Evolutionary conservation across 2,113 vertebrate species (phyloP).

Genomic region (Leptobrachium leishanense): DNA sequence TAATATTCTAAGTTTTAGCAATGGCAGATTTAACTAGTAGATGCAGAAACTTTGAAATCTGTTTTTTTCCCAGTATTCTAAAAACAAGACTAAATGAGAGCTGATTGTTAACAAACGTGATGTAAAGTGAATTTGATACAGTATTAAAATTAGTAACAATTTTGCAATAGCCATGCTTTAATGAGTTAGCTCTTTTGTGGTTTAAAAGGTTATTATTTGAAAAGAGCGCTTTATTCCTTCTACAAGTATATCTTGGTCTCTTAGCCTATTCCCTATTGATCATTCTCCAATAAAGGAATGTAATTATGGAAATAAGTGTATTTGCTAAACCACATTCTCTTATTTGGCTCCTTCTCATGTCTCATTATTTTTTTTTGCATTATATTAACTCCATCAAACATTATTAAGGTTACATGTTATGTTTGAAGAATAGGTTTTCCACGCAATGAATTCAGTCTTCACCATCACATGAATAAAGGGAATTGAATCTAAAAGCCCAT

Average conservation of each 20-base stretch:
- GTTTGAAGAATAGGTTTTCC: too few relatives aligned
- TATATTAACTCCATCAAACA: too few relatives aligned
- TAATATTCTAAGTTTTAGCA: too few relatives aligned
- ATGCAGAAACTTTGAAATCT: too few relatives aligned
- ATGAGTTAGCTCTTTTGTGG: constrained; percentile 27
- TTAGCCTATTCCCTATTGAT: constrained; percentile 9
- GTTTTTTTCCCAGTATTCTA: too few relatives aligned
- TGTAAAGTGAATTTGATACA: constrained; percentile 30
- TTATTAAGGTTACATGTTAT: too few relatives aligned
- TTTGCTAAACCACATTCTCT: not conserved
- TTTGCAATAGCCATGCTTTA: constrained; percentile 33
- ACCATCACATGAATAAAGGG: too few relatives aligned
- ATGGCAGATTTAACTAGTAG: too few relatives aligned
- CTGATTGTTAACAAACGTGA: constrained; percentile 1
- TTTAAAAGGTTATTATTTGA: constrained; percentile 28
- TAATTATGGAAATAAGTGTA: constrained; percentile 11
- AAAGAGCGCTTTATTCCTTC: constrained; percentile 23
- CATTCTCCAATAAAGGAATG: not conserved
- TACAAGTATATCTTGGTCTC: constrained; percentile 23
- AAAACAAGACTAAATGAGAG: too few relatives aligned
- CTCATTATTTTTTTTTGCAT: not conserved
- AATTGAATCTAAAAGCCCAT: too few relatives aligned
- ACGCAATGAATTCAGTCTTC: too few relatives aligned
- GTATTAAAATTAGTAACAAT: not conserved
- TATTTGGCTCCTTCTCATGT: not conserved